phyloP scores from a whole-genome alignment of 2,113 vertebrate genomes.

The Setophaga coronata region DNA sequence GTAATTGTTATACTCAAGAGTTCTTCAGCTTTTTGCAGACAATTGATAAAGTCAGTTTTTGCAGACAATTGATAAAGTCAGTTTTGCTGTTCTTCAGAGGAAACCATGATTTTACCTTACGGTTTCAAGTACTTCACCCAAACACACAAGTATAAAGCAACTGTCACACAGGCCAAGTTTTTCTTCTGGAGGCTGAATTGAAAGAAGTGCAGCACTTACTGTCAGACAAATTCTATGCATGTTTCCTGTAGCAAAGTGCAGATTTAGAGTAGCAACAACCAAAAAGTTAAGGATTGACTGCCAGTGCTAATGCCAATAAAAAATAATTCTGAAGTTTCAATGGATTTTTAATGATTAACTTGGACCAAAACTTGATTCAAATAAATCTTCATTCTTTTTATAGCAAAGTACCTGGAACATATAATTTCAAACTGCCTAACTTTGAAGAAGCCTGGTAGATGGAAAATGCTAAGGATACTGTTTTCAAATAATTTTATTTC shows the following conservation, averaged over 20 bases:
- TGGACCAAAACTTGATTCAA: background rate
- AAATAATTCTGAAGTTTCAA: background rate
- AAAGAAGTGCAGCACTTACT: background rate
- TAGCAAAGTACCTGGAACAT: background rate
- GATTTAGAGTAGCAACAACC: background rate
- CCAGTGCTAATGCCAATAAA: background rate
- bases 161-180: background rate
- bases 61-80: background rate
- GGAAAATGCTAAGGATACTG: background rate
- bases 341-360: background rate
- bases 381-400: background rate
- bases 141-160: background rate
- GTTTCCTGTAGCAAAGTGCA: background rate
- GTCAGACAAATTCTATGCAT: background rate
- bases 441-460: background rate
- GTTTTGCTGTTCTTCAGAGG: background rate
- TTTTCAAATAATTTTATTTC: background rate
- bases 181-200: background rate
- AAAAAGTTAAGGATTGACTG: background rate
- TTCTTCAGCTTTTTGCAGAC: background rate
- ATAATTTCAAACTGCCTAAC: background rate
- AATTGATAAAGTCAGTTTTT: background rate
- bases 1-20: background rate
- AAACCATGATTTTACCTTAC: background rate
- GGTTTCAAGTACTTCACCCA: background rate